Conservation (phyloP, 2,888 invertebrate genomes). For the Pheosia gnoma region DNA sequence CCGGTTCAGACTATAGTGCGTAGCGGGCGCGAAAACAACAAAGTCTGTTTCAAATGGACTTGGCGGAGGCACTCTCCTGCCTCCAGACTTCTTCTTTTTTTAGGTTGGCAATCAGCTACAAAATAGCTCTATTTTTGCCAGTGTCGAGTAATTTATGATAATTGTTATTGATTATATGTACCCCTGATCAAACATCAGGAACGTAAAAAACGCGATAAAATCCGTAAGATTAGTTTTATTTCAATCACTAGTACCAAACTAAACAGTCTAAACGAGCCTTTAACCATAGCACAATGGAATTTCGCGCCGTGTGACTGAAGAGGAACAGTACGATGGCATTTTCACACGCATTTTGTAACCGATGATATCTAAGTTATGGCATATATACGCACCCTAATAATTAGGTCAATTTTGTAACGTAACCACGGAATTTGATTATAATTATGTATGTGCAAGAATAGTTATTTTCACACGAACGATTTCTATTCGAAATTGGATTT, state of each 20-base stretch:
- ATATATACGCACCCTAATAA: constrained; percentile 1
- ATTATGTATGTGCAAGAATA: not conserved
- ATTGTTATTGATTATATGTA: too few species aligned
- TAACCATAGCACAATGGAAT: not conserved
- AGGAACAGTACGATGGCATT: not conserved
- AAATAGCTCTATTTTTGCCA: too few species aligned
- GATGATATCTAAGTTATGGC: constrained; percentile 4
- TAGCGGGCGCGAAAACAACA: too few species aligned
- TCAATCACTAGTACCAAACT: not conserved
- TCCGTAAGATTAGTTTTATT: too few species aligned
- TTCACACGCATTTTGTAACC: constrained; percentile 2
- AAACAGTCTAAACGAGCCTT: not conserved
- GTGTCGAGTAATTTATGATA: too few species aligned
- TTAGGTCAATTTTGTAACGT: not conserved
- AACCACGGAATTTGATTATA: not conserved
- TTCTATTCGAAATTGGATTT: not conserved
- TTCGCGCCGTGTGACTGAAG: not conserved
- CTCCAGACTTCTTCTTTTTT: too few species aligned
- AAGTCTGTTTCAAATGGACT: too few species aligned
- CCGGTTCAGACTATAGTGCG: not conserved
- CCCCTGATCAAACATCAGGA: too few species aligned
- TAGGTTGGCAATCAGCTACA: too few species aligned
- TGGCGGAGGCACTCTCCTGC: too few species aligned
- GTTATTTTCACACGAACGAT: constrained; percentile 1
- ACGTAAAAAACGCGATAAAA: too few species aligned